Base-by-base conservation (phyloP, 1,140 invertebrate genomes). In the Potamilus streckersoni region DNA sequence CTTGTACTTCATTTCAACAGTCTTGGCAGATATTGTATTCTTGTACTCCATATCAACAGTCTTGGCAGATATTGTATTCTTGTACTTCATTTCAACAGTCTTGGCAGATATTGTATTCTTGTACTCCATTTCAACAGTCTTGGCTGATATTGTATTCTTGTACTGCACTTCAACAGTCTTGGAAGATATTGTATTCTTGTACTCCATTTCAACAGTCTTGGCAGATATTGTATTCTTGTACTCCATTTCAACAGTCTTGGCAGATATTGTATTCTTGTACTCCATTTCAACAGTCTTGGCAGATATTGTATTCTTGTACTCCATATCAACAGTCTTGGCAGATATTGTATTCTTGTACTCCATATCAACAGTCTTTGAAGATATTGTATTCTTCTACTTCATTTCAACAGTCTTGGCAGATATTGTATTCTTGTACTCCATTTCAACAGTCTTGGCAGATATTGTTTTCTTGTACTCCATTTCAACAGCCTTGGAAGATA, bases 331-430 rank as follows among this genome's bases (percentile, higher is more conserved):
- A 31, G 27, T 31, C 2, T 31, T 31, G 27, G 1, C 27, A 31
- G 27, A 31, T 3, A 31, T 31, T 31, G 2, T 31, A 31, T 31
- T 31, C 1, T 31, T 2, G 27, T 31, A 31, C 2, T 31, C 27
- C 27, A 31, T 31, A 2, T 31, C 27, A 31, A 31, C 27, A 31
- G 27, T 31, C 2, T 31, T 31, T 1, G 27, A 1, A 31, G 27
- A 31, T 3, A 31, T 31, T 31, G 27, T 31, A 31, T 31, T 31
- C 27, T 2, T 31, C 0, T 2, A 31, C 27, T 31, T 31, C 72
- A 57, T 84, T 87, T 69, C 82, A 89, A 88, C 86, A 23, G 85
- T 84, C 74, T 27, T 89, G 14, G 85, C 82, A 68, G 87, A 89
- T 73, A 65, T 83, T 72, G 61, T 89, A 11, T 87, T 31, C 27